phyloP scores from a whole-genome alignment of 2,888 invertebrate species.

The Tipula unca region DNA sequence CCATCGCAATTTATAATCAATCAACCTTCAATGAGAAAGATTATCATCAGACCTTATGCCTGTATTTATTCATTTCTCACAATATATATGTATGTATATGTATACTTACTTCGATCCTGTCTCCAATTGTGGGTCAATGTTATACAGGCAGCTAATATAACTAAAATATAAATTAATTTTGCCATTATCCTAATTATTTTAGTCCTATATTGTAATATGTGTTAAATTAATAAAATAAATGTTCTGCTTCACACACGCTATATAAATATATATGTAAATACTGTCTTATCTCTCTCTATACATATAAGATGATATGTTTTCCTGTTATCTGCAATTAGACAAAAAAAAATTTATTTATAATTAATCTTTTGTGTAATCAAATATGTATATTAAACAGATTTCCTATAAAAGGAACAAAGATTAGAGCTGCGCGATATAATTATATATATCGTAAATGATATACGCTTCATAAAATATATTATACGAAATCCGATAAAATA shows the following conservation, averaged over 20 bases:
- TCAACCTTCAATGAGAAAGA: background rate
- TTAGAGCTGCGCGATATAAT: background rate
- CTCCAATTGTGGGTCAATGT: background rate
- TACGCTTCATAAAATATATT: background rate
- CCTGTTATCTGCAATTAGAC: background rate
- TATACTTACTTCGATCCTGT: conserved; percentile 18
- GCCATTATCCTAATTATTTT: background rate
- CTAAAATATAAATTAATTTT: background rate
- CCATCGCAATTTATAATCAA: background rate
- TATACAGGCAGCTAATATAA: conserved; percentile 17
- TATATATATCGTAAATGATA: background rate
- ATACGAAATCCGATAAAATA: background rate
- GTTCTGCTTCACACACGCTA: background rate
- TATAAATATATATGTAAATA: background rate
- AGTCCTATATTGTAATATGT: background rate
- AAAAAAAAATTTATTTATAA: background rate
- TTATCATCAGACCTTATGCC: background rate
- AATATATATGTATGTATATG: background rate
- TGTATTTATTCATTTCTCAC: background rate
- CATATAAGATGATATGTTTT: background rate
- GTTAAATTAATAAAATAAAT: background rate
- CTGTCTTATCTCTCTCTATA: background rate
- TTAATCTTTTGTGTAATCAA: background rate
- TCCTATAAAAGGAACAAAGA: background rate
- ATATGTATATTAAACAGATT: background rate